Percentiles rank a stretch among this genome's conserved stretches.
phyloP scores from a whole-genome alignment of 2,113 vertebrate genomes.

The Peromyscus polionotus region DNA sequence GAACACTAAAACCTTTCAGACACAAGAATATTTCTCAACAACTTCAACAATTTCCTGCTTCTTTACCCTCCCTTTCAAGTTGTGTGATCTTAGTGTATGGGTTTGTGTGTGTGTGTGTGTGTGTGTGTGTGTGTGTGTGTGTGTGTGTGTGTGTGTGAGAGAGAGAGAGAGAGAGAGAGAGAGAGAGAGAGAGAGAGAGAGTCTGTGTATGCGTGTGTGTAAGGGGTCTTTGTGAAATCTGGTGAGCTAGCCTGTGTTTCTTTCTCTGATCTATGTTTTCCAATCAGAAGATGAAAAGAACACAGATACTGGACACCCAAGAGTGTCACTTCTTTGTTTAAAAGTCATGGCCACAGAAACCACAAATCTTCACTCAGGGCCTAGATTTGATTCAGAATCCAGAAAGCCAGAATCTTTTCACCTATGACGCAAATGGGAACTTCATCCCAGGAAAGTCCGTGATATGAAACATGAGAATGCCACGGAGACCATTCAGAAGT shows the following conservation, averaged over 20 bases:
- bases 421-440: not conserved
- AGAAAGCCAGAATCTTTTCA: conserved; percentile 18
- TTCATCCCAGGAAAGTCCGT: not conserved
- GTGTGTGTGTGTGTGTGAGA: not conserved
- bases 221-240: not conserved
- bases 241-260: not conserved
- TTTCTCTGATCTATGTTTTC: not conserved
- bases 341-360: not conserved
- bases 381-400: conserved; percentile 22
- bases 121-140: not conserved
- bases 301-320: not conserved
- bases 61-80: not conserved
- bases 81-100: not conserved
- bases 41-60: not conserved
- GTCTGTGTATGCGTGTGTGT: too few species aligned
- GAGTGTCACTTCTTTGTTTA: conserved; percentile 1
- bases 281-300: not conserved
- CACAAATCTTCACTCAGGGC: not conserved
- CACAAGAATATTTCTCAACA: not conserved
- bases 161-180: too few species aligned
- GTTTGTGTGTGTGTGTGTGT: not conserved
- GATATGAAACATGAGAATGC: not conserved
- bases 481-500: not conserved
- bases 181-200: too few species aligned
- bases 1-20: conserved; percentile 5